These are phyloP conservation scores for Mamestra configurata DNA, from an alignment of 1,140 invertebrate species.

Conservation along the genomic window DNA sequence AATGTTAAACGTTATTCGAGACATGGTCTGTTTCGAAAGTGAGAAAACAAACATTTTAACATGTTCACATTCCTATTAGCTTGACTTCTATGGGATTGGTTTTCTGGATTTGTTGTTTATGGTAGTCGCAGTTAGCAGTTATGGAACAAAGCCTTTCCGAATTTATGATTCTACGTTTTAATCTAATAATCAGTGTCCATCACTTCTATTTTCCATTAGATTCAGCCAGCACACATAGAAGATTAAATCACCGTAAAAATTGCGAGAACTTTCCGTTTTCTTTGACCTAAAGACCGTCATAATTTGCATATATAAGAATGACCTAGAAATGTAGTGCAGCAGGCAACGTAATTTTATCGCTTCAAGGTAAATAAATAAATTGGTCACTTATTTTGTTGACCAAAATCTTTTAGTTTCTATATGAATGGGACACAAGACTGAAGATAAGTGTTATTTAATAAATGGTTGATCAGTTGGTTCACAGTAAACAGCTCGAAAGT, in stretches of 20 bases:
- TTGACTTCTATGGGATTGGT: too few species aligned
- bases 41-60: background rate
- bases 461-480: slow-evolving; percentile 8
- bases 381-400: background rate
- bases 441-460: background rate
- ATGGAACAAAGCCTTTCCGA: too few species aligned
- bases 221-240: background rate
- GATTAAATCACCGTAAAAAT: too few species aligned
- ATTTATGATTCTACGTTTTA: too few species aligned
- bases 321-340: background rate
- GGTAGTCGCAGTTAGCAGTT: too few species aligned
- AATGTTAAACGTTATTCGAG: slow-evolving; percentile 3
- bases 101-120: too few species aligned
- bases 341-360: background rate
- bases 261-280: background rate
- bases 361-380: background rate
- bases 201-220: too few species aligned
- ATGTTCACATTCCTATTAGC: background rate
- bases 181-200: too few species aligned
- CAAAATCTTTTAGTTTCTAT: background rate
- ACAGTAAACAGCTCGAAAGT: slow-evolving; percentile 2
- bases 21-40: slow-evolving; percentile 5
- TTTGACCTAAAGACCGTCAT: slow-evolving; percentile 3
- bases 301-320: background rate
- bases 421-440: background rate